These are phyloP conservation scores for Cheilosia vernalis DNA, from an alignment of 2,888 invertebrate genomes.

Conservation along the genomic window DNA sequence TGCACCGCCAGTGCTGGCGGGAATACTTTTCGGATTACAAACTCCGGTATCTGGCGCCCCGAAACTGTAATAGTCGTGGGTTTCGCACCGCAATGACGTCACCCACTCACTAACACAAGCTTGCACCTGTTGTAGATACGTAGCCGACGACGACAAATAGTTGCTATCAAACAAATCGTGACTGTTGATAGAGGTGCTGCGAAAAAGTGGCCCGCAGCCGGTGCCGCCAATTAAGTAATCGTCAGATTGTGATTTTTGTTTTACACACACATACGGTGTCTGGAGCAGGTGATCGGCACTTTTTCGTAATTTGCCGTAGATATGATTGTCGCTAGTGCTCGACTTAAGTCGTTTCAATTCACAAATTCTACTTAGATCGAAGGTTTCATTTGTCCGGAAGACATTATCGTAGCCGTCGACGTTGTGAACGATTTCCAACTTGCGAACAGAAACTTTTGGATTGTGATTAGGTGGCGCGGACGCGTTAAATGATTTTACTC, in stretches of 20 bases:
- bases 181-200: conserved; percentile 47
- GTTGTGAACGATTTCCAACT: conserved; percentile 80
- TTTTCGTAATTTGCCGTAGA: conserved; percentile 80
- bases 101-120: conserved; percentile 82
- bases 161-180: conserved; percentile 50
- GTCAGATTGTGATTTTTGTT: conserved; percentile 72
- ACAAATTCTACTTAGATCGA: conserved; percentile 81
- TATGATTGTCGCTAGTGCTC: conserved; percentile 81
- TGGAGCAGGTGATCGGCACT: conserved; percentile 72
- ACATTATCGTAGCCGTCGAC: conserved; percentile 81
- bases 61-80: conserved; percentile 78
- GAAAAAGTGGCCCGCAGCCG: conserved; percentile 27
- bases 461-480: conserved; percentile 55
- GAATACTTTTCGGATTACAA: conserved; percentile 82
- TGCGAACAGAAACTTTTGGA: conserved; percentile 29
- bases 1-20: conserved; percentile 76
- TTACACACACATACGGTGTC: conserved; percentile 35
- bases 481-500: conserved; percentile 60
- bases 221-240: conserved; percentile 64
- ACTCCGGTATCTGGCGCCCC: conserved; percentile 77
- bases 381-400: conserved; percentile 81
- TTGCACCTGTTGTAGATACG: conserved; percentile 70
- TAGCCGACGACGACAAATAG: conserved; percentile 12
- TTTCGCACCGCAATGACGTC: conserved; percentile 80
- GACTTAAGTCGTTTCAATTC: conserved; percentile 79